phyloP scores from a whole-genome alignment of 2,113 vertebrate genomes.

The Ammodytes dubius region DNA sequence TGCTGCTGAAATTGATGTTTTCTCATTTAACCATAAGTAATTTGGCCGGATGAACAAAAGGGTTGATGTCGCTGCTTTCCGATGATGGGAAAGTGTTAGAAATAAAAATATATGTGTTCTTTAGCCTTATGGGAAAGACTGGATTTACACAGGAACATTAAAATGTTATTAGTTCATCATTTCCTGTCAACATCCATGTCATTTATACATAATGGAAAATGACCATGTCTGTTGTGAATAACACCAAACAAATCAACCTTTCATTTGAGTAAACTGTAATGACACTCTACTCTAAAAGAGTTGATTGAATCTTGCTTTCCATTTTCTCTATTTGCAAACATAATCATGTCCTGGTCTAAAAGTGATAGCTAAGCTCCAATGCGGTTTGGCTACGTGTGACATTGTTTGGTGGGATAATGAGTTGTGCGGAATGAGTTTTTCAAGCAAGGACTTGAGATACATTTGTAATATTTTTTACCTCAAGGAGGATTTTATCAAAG shows the following conservation, averaged over 20 bases:
- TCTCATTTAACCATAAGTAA: neutral
- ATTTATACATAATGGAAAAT: conserved; percentile 47
- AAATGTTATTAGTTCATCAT: conserved; percentile 3
- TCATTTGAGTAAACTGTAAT: conserved; percentile 41
- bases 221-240: conserved; percentile 20
- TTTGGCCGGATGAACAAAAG: neutral
- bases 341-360: conserved; percentile 34
- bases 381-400: neutral
- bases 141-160: conserved; percentile 28
- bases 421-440: conserved; percentile 32
- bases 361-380: neutral
- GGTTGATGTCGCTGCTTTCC: conserved; percentile 3
- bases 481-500: conserved; percentile 25
- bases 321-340: conserved; percentile 22
- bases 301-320: conserved; percentile 22
- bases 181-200: neutral
- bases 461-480: conserved; percentile 33
- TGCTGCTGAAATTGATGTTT: neutral
- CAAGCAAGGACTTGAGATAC: neutral
- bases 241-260: conserved; percentile 51
- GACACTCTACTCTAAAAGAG: conserved; percentile 15
- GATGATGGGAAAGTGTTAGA: conserved; percentile 24
- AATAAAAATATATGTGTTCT: too few relatives aligned
- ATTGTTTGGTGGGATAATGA: conserved; percentile 28
- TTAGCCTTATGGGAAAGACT: conserved; percentile 34